Conservation (phyloP, 2,888 invertebrate genomes). For the Meta bourneti region DNA sequence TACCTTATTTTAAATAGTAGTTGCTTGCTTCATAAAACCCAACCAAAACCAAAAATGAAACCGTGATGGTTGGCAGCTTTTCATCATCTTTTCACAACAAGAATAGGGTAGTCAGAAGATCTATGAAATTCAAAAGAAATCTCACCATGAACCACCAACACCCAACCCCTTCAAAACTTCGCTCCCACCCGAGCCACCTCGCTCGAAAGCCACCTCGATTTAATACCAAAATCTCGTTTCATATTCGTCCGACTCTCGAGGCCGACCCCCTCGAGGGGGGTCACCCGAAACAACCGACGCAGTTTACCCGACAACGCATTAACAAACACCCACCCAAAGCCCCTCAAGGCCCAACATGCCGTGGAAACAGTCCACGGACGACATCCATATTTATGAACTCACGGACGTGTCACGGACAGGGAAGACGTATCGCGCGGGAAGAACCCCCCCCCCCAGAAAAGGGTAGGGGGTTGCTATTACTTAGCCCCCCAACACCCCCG, state of each 20-base stretch:
- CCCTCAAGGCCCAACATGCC: neutral
- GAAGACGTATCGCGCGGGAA: slow-evolving; percentile 31
- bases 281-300: neutral
- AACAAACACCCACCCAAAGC: neutral
- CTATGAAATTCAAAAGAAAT: too few species aligned
- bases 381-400: slow-evolving; percentile 70
- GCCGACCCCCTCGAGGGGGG: neutral
- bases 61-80: too few species aligned
- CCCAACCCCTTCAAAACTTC: too few species aligned
- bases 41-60: too few species aligned
- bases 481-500: neutral
- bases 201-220: too few species aligned
- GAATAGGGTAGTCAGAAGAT: too few species aligned
- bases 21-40: too few species aligned
- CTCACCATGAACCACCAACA: too few species aligned
- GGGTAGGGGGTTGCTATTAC: slow-evolving; percentile 30
- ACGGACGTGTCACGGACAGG: slow-evolving; percentile 39
- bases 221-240: neutral
- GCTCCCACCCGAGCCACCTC: too few species aligned
- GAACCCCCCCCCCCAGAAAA: neutral
- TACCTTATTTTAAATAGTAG: too few species aligned
- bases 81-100: too few species aligned
- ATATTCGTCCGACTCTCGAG: neutral
- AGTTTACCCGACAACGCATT: neutral
- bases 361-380: neutral